Conservation (phyloP, 2,797 vertebrate species). For the Typhlichthys eigenmanni region DNA sequence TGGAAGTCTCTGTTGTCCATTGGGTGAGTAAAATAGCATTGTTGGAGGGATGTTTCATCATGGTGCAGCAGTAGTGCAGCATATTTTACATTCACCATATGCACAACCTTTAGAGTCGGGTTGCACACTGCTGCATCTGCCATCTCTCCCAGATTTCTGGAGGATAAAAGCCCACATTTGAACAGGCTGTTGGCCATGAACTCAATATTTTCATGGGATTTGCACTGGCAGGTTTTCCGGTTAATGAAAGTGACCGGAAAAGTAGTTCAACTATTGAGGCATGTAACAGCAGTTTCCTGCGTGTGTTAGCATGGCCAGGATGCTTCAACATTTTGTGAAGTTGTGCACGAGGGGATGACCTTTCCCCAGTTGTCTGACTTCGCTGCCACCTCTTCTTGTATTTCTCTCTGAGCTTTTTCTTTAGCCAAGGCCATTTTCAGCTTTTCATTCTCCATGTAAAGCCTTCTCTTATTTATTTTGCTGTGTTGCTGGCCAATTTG, state of each 20-base stretch:
- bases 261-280: not conserved
- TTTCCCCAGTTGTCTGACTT: not conserved
- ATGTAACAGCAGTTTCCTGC: constrained; percentile 2
- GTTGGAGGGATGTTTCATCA: no score
- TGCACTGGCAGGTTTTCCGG: constrained; percentile 18
- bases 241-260: no score
- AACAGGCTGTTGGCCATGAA: constrained; percentile 4
- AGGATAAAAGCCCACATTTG: not conserved
- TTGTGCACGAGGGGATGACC: not conserved
- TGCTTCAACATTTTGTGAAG: not conserved
- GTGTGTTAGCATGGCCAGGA: not conserved
- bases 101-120: constrained; percentile 2
- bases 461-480: not conserved
- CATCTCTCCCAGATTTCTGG: constrained; percentile 1
- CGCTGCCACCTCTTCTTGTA: not conserved
- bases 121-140: not conserved
- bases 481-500: not conserved
- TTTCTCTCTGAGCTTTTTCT: not conserved
- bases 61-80: no score
- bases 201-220: constrained; percentile 10
- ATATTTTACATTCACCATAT: constrained; percentile 7
- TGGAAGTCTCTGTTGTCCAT: no score
- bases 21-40: no score
- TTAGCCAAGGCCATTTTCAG: not conserved
- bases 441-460: not conserved